Evolutionary conservation across 2,113 vertebrate species (phyloP), one percentile per base, ranked within the genome.

Genomic region (Calyptomena viridis): DNA sequence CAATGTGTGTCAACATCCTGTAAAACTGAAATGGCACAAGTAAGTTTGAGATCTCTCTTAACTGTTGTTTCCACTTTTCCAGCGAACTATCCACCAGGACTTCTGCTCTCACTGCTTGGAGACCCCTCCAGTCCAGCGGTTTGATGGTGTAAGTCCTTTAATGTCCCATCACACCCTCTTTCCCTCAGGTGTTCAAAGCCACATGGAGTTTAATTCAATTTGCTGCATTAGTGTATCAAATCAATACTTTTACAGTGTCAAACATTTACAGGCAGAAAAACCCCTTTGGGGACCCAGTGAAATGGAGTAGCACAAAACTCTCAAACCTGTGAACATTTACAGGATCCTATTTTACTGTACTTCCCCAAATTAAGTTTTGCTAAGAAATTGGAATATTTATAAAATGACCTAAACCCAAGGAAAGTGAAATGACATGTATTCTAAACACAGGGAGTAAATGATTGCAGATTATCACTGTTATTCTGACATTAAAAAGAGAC

Each of bases 21-120:
- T 33, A 8, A 20, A 9, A 10, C 0, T 6, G 33, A 30, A 59
- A 24, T 4, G 6, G 23, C 86, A 37, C 2, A 5, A 68, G 33
- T 8, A 39, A 10, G 42, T 28, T 53, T 35, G 21, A 30, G 93
- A 56, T 46, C 23, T 75, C 64, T 35, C n/a, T 22, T 3, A 35
- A 12, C n/a, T 30, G 35, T 68, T 59, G 23, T 10, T 27, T 8
- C 33, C 62, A 8, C 56, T 53, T 59, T 33, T 13, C 40, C n/a
- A 19, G 31, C 14, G 74, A 40, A 28, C 39, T 46, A 4, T 58
- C 66, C 62, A 9, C 4, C 19, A 67, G 39, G 66, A 63, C 5
- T 79, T 50, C 67, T 78, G 50, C 47, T 47, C 44, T 50, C 49
- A 27, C 5, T 72, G 42, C 83, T 68, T 46, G 62, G 50, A 64